Evolutionary conservation across 2,888 invertebrate species (phyloP).

Genomic region (Synergus gifuensis): DNA sequence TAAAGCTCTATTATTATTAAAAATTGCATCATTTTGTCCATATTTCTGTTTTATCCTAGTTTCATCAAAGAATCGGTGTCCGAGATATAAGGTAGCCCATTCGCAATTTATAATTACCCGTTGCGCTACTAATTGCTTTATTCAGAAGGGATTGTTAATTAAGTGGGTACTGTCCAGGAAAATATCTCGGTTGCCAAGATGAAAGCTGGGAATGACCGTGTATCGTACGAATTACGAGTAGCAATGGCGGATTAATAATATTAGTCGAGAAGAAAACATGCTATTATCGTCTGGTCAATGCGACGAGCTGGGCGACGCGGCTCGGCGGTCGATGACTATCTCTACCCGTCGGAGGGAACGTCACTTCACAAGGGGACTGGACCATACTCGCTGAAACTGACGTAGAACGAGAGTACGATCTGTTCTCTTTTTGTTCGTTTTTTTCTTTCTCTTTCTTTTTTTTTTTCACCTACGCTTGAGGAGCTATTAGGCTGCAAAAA

Average conservation of each 20-base stretch:
- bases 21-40: too few relatives aligned
- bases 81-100: neutral
- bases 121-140: slow-evolving; percentile 69
- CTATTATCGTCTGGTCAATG: slow-evolving; percentile 55
- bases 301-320: slow-evolving; percentile 36
- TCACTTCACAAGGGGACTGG: slow-evolving; percentile 43
- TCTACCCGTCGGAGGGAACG: slow-evolving; percentile 42
- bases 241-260: slow-evolving; percentile 53
- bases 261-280: slow-evolving; percentile 55
- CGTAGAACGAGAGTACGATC: slow-evolving; percentile 33
- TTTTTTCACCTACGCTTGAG: neutral
- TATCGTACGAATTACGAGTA: slow-evolving; percentile 60
- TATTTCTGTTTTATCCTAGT: too few relatives aligned
- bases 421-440: slow-evolving; percentile 18
- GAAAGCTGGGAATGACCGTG: slow-evolving; percentile 55
- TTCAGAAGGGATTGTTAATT: slow-evolving; percentile 74
- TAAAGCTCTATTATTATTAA: too few relatives aligned
- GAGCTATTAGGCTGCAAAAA: neutral
- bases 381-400: slow-evolving; percentile 1
- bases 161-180: slow-evolving; percentile 65
- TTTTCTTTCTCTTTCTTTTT: neutral
- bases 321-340: slow-evolving; percentile 49
- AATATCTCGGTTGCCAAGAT: slow-evolving; percentile 54
- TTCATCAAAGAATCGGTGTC: neutral
- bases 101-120: slow-evolving; percentile 39